phyloP scores from a whole-genome alignment of 2,113 vertebrate species.

The Proteles cristata region DNA sequence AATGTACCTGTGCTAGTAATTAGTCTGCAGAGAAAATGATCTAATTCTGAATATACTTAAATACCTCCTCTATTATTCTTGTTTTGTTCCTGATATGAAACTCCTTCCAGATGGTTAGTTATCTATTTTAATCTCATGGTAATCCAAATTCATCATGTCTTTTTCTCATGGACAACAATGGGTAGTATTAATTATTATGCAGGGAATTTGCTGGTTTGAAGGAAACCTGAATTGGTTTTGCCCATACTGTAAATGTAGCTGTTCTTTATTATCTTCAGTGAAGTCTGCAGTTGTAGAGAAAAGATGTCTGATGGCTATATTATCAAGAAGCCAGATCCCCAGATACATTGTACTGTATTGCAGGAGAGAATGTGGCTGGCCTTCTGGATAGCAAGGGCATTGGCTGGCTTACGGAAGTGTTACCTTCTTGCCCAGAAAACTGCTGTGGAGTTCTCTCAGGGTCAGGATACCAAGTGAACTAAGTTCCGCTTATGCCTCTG shows the following conservation, averaged over 20 bases:
- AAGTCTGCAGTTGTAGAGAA: constrained; percentile 81
- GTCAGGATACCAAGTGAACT: constrained; percentile 82
- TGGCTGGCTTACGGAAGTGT: constrained; percentile 79
- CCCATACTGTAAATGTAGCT: constrained; percentile 52
- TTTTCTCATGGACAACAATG: constrained; percentile 50
- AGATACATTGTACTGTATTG: constrained; percentile 72
- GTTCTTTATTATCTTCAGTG: constrained; percentile 67
- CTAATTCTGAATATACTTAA: constrained; percentile 53
- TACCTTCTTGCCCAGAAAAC: constrained; percentile 76
- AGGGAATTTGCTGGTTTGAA: constrained; percentile 74
- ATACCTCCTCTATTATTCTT: not conserved
- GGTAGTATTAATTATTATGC: constrained; percentile 46
- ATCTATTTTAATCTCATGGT: constrained; percentile 55
- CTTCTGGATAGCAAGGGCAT: constrained; percentile 78
- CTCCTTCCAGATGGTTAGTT: constrained; percentile 44
- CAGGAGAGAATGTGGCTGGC: constrained; percentile 76
- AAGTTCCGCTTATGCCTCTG: constrained; percentile 69
- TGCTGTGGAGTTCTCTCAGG: constrained; percentile 70
- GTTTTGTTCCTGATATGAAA: constrained; percentile 39
- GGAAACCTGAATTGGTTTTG: constrained; percentile 74
- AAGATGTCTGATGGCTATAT: constrained; percentile 85
- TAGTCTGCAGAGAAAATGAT: constrained; percentile 25
- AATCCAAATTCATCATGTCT: constrained; percentile 51
- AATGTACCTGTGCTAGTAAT: not conserved
- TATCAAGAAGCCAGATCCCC: constrained; percentile 80